phyloP scores from a whole-genome alignment of 2,888 invertebrate species.

The Lymantria dispar region DNA sequence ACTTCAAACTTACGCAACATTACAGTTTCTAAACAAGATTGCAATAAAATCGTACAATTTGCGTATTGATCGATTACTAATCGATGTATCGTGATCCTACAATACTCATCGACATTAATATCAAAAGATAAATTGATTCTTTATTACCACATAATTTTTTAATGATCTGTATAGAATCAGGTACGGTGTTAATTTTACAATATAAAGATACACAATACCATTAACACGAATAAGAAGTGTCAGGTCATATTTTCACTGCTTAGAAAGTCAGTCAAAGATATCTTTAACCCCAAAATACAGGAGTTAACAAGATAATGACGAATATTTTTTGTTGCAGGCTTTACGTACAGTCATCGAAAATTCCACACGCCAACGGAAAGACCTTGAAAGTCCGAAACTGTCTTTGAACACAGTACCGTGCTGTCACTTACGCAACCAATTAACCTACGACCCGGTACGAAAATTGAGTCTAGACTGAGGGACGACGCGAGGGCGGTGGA shows the following conservation, averaged over 20 bases:
- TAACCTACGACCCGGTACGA: conserved; percentile 35
- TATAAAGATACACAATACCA: conserved; percentile 9
- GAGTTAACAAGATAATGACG: conserved; percentile 25
- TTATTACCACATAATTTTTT: conserved; percentile 17
- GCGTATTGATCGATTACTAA: conserved; percentile 25
- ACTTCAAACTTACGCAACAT: conserved; percentile 19
- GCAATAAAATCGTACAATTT: conserved; percentile 23
- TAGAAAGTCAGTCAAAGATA: conserved; percentile 5
- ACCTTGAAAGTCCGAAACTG: conserved; percentile 43
- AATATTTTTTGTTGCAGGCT: conserved; percentile 60
- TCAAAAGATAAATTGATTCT: conserved; percentile 3
- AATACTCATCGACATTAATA: conserved; percentile 16
- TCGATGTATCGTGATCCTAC: conserved; percentile 27
- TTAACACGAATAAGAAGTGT: conserved; percentile 6
- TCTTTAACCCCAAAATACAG: conserved; percentile 7
- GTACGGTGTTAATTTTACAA: background rate
- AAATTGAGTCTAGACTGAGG: conserved; percentile 27
- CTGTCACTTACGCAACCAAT: conserved; percentile 48
- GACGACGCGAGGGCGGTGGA: conserved; percentile 21
- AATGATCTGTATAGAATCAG: conserved; percentile 19
- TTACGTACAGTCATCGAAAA: conserved; percentile 52
- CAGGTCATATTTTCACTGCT: conserved; percentile 3
- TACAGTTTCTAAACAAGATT: conserved; percentile 26
- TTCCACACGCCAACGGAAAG: conserved; percentile 41
- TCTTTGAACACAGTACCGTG: conserved; percentile 38